A percentile compares a stretch with the other conserved stretches of the same genome.
Conservation (phyloP, 1,140 invertebrate species). For the Meloidogyne chitwoodi region DNA sequence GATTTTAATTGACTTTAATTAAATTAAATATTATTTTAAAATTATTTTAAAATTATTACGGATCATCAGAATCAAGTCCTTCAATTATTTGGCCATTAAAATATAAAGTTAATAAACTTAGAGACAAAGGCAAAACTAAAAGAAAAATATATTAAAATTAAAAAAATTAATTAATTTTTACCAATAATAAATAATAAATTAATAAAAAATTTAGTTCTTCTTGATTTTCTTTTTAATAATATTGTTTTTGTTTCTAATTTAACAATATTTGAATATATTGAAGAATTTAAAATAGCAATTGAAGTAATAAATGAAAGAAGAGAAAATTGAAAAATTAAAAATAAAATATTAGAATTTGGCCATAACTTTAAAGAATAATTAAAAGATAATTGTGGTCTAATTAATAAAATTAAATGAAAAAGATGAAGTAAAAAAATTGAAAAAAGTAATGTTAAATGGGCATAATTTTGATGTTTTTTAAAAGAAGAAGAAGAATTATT, state of each 20-base stretch:
- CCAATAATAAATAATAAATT: slow-evolving; percentile 20
- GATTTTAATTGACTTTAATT: slow-evolving; percentile 24
- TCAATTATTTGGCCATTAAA: slow-evolving; percentile 32
- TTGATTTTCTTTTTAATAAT: neutral
- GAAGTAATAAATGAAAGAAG: slow-evolving; percentile 22
- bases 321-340: slow-evolving; percentile 30
- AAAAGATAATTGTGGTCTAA: slow-evolving; percentile 7
- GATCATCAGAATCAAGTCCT: slow-evolving; percentile 17
- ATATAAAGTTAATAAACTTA: slow-evolving; percentile 35
- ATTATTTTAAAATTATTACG: neutral
- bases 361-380: neutral
- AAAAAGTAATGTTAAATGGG: slow-evolving; percentile 14
- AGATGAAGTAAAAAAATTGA: slow-evolving; percentile 22
- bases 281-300: slow-evolving; percentile 30
- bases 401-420: slow-evolving; percentile 19
- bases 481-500: neutral
- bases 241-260: slow-evolving; percentile 18
- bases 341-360: slow-evolving; percentile 12
- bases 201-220: slow-evolving; percentile 11
- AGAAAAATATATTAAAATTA: neutral
- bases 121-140: slow-evolving; percentile 35
- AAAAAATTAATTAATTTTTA: neutral
- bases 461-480: slow-evolving; percentile 15
- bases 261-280: slow-evolving; percentile 28
- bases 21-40: neutral